Evolutionary conservation across 2,888 invertebrate genomes (phyloP).

Genomic region (Hydrotaea cyrtoneurina): DNA sequence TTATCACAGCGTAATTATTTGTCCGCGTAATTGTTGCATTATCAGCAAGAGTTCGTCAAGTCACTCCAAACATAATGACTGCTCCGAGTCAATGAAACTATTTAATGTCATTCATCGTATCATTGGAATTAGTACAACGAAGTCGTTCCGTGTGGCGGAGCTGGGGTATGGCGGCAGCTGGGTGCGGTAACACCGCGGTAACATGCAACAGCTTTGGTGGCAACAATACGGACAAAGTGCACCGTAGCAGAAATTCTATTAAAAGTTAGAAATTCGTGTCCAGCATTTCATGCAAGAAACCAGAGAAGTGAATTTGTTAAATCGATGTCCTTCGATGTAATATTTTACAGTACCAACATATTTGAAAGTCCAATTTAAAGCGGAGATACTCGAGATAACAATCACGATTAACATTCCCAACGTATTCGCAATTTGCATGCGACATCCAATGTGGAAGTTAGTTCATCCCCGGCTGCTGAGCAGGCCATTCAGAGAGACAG

Average conservation of each 20-base stretch:
- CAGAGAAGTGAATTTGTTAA: constrained; percentile 42
- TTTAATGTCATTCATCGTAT: not conserved
- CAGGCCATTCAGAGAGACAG: no score
- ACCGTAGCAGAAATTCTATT: constrained; percentile 48
- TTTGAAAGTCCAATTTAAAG: no score
- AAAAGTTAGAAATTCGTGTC: constrained; percentile 60
- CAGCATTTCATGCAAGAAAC: constrained; percentile 46
- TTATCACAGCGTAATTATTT: not conserved
- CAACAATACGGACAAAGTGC: constrained; percentile 25
- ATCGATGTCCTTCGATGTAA: not conserved
- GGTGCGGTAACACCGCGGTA: constrained; percentile 33
- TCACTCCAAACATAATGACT: not conserved
- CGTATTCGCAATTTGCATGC: no score
- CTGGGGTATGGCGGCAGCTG: not conserved
- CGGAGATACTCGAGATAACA: no score
- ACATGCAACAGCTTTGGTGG: constrained; percentile 49
- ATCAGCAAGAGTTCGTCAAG: not conserved
- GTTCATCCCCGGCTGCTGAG: no score
- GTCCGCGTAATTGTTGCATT: not conserved
- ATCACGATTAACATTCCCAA: no score
- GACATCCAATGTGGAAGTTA: no score
- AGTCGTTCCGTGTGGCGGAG: not conserved
- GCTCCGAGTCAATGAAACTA: not conserved
- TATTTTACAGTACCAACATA: not conserved
- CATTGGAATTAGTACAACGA: not conserved